Conservation (phyloP, 2,113 vertebrate species). For the Nipponia nippon region DNA sequence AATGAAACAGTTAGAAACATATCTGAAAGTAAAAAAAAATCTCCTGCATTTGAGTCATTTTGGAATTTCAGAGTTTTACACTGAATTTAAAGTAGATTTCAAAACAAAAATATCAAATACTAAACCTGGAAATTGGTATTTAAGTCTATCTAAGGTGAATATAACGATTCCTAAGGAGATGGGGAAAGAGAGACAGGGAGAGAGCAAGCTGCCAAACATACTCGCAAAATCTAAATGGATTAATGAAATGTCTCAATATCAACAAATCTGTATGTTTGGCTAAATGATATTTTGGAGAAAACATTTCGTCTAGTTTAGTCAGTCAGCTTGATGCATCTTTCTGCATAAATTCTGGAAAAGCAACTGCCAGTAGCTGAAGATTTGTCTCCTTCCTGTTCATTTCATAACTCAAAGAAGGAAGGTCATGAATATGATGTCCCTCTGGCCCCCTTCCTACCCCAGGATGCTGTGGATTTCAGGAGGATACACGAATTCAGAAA, state of each 20-base stretch:
- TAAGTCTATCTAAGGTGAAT: background rate
- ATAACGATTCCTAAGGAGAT: background rate
- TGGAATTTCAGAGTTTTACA: background rate
- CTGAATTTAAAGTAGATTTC: background rate
- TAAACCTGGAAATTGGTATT: background rate
- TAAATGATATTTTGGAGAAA: background rate
- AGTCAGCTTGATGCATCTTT: background rate
- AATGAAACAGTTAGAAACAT: background rate
- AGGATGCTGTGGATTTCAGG: background rate
- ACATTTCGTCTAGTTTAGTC: background rate
- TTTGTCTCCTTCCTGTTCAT: background rate
- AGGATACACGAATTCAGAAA: background rate
- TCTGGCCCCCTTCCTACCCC: background rate
- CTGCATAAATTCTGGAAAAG: background rate
- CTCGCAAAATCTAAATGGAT: background rate
- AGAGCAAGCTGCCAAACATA: background rate
- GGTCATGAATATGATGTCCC: background rate
- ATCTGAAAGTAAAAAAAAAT: background rate
- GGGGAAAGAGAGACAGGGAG: background rate
- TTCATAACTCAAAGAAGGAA: background rate
- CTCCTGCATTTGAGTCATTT: background rate
- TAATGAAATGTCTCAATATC: background rate
- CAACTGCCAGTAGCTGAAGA: background rate
- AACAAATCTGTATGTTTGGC: background rate
- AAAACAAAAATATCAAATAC: background rate